Evolutionary conservation across 35 echinoderm and acorn worm genomes (phyloP).

Genomic region (Heliocidaris tuberculata): DNA sequence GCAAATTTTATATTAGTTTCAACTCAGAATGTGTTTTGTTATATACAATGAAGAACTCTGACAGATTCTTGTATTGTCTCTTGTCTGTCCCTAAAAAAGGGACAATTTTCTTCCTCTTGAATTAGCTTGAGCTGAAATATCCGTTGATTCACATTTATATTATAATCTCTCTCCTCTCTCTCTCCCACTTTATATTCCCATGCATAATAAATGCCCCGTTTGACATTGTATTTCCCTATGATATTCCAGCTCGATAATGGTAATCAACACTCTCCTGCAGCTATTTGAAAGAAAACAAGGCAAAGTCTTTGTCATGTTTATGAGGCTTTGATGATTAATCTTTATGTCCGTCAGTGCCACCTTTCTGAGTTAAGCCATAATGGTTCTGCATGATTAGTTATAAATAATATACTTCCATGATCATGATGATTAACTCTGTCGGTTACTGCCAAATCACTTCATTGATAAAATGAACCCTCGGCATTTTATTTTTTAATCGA

Average conservation of each 20-base stretch:
- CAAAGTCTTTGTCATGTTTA: neutral
- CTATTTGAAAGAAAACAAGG: neutral
- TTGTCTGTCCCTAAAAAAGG: neutral
- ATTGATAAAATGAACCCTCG: neutral
- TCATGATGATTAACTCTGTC: neutral
- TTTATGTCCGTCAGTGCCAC: neutral
- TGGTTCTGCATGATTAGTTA: conserved; percentile 11
- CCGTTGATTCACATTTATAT: too few relatives aligned
- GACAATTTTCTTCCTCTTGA: too few relatives aligned
- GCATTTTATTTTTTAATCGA: neutral
- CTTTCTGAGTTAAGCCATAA: neutral
- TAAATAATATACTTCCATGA: neutral
- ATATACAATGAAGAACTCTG: neutral
- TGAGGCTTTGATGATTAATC: neutral
- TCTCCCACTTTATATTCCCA: neutral
- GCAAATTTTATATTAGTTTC: neutral
- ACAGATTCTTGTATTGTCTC: neutral
- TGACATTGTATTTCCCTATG: neutral
- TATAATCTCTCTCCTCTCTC: neutral
- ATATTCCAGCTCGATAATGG: neutral
- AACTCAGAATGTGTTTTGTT: neutral
- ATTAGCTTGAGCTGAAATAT: too few relatives aligned
- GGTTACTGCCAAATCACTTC: neutral
- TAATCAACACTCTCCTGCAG: neutral
- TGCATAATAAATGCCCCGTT: neutral